Percentiles rank a stretch among this genome's conserved stretches.
Evolutionary conservation across 2,797 vertebrate species (phyloP).

Genomic region (Lutjanus campechanus): DNA sequence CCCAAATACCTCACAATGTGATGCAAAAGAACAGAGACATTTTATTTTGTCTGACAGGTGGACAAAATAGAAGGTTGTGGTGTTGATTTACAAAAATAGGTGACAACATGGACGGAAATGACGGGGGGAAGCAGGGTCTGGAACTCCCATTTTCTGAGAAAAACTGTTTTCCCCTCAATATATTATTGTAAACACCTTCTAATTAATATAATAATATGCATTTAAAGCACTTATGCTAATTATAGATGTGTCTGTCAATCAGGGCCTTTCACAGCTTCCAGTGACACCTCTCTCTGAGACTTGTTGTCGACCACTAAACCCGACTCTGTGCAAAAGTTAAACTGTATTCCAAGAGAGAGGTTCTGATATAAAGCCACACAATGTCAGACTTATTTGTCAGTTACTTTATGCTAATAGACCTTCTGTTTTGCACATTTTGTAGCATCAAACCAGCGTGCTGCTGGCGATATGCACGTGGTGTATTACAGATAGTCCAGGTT

Average conservation of each 20-base stretch:
- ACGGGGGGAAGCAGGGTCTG: too few species aligned
- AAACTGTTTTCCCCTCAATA: background rate
- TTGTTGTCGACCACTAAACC: too few species aligned
- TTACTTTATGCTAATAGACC: conserved; percentile 5
- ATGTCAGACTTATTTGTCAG: background rate
- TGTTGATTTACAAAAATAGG: background rate
- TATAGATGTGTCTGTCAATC: too few species aligned
- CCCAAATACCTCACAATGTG: background rate
- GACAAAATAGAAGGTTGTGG: background rate
- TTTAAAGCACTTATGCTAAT: too few species aligned
- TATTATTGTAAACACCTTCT: too few species aligned
- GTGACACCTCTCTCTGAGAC: too few species aligned
- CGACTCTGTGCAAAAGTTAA: background rate
- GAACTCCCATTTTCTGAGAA: too few species aligned
- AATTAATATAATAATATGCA: too few species aligned
- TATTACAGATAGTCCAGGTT: conserved; percentile 1
- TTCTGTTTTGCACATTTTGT: background rate
- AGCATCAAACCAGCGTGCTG: background rate
- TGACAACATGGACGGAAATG: background rate
- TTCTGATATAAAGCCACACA: background rate
- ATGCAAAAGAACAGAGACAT: background rate
- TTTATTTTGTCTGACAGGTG: background rate
- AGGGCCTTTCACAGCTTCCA: too few species aligned
- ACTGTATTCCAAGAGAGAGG: background rate
- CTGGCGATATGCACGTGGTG: background rate